Evolutionary conservation across 2,888 invertebrate species (phyloP), one percentile per base, ranked within the genome.

Genomic region (Nineta flava): DNA sequence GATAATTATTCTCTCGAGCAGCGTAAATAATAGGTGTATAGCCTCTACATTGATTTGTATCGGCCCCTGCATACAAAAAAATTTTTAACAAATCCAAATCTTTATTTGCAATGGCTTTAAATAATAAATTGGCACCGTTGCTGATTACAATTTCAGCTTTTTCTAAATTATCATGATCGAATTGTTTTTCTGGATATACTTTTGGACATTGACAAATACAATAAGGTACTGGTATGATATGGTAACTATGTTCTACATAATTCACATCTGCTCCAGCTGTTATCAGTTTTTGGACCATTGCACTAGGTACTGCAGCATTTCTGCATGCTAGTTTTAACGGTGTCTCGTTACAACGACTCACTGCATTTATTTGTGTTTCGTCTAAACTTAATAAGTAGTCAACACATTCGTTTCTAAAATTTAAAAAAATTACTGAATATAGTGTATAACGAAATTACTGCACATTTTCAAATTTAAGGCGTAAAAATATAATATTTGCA

Each of bases 141-240:
- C 21, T 16, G 10, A 50, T 31, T 21, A 52, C 21, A 19, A 52
- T 26, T 34, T 50, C 41, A 7, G 49, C 48, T 3, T 50, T 44
- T 38, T 12, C 26, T 15, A 47, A 16, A 43, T 44, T 48, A 2
- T 47, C 47, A 7, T n/a, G 13, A 16, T 34, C 10, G 6, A 17
- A 32, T 35, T 15, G 16, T 7, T 17, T 19, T 4, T 9, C 17
- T 10, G 35, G n/a, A 19, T 26, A n/a, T n/a, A n/a, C 19, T 13
- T n/a, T 41, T 9, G 21, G n/a, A 10, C 34, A 47, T 16, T 46
- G 47, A 26, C 50, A 50, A 2, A 50, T 42, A 9, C 15, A 17
- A 43, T 52, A 50, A 13, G 50, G 32, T n/a, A n/a, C n/a, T 10
- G 52, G 52, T n/a, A n/a, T 31, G 52, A 48, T 10, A 46, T 46